Base-by-base conservation (phyloP, 2,113 vertebrate species). In the Microtus pennsylvanicus region DNA sequence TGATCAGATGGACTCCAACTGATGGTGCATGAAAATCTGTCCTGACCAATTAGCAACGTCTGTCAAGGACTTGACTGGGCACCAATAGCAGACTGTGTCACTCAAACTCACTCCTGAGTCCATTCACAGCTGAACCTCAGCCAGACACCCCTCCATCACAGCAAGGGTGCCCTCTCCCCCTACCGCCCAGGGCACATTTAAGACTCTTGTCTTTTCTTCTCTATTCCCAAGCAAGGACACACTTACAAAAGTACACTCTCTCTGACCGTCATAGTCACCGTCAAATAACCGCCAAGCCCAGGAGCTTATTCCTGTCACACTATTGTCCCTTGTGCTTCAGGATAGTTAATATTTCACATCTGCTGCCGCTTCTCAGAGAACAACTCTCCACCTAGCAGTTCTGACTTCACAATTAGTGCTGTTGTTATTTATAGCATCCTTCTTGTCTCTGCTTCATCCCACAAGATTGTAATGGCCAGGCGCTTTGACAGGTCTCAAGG, bases 391-490 rank as follows among this genome's bases (percentile, higher is more conserved):
- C 70, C 93, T 72, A 22, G 70, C 30, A 52, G 89, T 90, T 96
- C 86, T 93, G 45, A 94, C 92, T 95, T 91, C 87, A 88, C 87
- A 65, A 91, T 94, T 61, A 94, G 83, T 45, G 55, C 92, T 88
- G 87, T 96, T 96, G 95, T 95, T 94, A 93, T 94, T 94, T 94
- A 96, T 90, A 96, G 92, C 47, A 76, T 83, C 90, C 61, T 96
- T 83, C 94, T 94, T 90, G 90, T 97, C 80, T 63, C 52, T 63
- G 69, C 82, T 82, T 94, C 89, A 7, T 85, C 83, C 94, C 93
- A 80, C 50, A 93, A 96, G 97, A 93, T 87, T 94, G 83, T 90
- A 95, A 92, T 70, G 75, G 12, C 75, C 52, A 90, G 85, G 75
- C 72, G 93, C 76, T 96, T 61, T 96, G 96, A 96, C 93, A 65